Evolutionary conservation across 2,113 vertebrate species (phyloP).

Genomic region (Lophochroa leadbeateri): DNA sequence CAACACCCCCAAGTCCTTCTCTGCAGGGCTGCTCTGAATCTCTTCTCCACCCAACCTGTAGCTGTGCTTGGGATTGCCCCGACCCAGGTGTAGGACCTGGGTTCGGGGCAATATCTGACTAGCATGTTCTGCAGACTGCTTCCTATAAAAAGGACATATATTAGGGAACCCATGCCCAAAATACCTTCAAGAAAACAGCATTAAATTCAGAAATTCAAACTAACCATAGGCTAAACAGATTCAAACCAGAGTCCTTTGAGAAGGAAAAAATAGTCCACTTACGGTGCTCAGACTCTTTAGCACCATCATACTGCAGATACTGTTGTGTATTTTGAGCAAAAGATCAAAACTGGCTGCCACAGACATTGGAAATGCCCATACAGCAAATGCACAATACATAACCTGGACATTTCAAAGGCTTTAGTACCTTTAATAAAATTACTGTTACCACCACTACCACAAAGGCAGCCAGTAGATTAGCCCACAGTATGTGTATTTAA

Average conservation of each 20-base stretch:
- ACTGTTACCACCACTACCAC: neutral
- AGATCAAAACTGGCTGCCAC: neutral
- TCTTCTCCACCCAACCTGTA: neutral
- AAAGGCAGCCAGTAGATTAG: neutral
- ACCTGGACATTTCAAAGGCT: neutral
- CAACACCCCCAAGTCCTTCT: neutral
- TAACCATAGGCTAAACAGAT: neutral
- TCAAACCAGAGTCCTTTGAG: neutral
- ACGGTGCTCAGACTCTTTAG: neutral
- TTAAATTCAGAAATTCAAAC: neutral
- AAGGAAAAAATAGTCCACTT: neutral
- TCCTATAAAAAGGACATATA: neutral
- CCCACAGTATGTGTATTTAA: constrained; percentile 33
- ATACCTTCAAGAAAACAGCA: neutral
- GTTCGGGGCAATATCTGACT: neutral
- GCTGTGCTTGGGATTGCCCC: neutral
- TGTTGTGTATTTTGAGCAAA: neutral
- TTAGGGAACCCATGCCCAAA: neutral
- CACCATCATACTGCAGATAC: neutral
- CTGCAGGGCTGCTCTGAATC: too few species aligned
- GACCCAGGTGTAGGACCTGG: neutral
- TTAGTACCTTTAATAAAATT: constrained; percentile 31
- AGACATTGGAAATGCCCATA: neutral
- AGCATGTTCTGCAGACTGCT: neutral
- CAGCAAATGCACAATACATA: neutral